phyloP scores from a whole-genome alignment of 2,888 invertebrate genomes.

The Hetaerina titia region DNA sequence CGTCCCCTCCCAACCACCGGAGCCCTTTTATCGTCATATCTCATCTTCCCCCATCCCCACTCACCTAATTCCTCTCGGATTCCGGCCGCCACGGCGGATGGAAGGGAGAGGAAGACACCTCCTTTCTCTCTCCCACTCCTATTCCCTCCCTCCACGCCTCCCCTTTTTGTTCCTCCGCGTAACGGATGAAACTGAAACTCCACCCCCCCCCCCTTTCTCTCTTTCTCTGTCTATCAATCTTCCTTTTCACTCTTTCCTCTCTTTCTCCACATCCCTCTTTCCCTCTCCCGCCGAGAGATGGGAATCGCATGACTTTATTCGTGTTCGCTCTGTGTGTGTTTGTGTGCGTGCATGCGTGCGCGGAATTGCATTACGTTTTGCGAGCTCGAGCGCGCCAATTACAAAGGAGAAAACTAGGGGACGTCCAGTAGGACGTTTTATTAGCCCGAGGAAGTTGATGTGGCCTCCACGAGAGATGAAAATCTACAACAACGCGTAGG shows the following conservation, averaged over 20 bases:
- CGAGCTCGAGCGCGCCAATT: neutral
- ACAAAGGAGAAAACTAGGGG: neutral
- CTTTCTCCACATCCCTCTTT: neutral
- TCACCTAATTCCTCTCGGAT: slow-evolving; percentile 17
- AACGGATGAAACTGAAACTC: neutral
- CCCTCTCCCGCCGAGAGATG: neutral
- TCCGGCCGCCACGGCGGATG: neutral
- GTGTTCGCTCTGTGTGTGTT: neutral
- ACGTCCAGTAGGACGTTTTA: no score
- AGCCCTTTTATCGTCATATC: neutral
- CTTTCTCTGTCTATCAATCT: neutral
- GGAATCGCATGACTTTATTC: no score
- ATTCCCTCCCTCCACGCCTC: neutral
- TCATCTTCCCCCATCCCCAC: neutral
- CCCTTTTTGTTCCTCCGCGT: neutral
- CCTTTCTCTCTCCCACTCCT: neutral
- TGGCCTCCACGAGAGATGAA: no score
- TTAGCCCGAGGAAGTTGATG: no score
- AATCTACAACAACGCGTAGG: no score
- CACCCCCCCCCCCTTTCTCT: neutral
- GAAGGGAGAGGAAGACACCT: neutral
- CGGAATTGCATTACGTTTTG: neutral
- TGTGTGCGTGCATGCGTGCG: neutral
- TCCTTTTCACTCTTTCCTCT: neutral
- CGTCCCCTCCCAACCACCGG: neutral